Evolutionary conservation across 2,113 vertebrate species (phyloP).

Genomic region (Vulpes ferrilata): DNA sequence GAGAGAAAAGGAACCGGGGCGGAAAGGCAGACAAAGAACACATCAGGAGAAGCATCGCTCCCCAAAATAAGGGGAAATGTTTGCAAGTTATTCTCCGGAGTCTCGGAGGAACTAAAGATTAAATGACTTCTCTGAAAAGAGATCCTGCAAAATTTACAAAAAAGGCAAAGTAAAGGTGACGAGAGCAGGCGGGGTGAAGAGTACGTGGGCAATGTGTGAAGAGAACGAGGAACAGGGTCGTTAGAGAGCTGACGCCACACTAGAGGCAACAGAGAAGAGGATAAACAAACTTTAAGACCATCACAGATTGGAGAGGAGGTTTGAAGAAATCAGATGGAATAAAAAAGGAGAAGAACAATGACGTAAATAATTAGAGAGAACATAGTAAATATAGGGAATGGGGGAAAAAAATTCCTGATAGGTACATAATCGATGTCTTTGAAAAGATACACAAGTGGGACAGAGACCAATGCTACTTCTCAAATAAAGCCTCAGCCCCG

Average conservation of each 20-base stretch:
- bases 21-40: neutral
- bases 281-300: neutral
- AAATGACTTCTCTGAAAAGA: neutral
- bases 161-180: neutral
- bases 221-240: neutral
- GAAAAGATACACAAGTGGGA: neutral
- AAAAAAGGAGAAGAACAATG: neutral
- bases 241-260: neutral
- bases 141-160: neutral
- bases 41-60: neutral
- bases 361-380: neutral
- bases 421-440: neutral
- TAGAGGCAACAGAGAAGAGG: too few relatives aligned
- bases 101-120: neutral
- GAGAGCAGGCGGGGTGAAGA: neutral
- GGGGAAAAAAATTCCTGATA: neutral
- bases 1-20: neutral
- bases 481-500: too few relatives aligned
- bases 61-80: neutral
- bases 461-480: neutral
- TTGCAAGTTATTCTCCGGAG: neutral
- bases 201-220: neutral
- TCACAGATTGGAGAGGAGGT: neutral
- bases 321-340: neutral
- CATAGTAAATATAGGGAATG: neutral